Evolutionary conservation across 2,797 vertebrate species (phyloP).

Genomic region (Hemitrygon akajei): DNA sequence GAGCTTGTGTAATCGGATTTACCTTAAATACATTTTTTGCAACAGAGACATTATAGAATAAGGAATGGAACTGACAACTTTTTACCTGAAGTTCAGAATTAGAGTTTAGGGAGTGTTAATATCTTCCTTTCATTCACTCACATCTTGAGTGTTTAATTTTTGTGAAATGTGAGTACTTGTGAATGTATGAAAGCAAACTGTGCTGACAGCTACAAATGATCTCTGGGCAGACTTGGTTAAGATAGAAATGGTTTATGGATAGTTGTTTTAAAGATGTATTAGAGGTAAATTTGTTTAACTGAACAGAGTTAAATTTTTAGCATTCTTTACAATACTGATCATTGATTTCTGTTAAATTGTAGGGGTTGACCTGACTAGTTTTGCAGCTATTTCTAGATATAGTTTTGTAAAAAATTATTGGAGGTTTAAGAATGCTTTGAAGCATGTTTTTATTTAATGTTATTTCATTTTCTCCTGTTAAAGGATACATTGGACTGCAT

Average conservation of each 20-base stretch:
- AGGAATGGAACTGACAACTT: neutral
- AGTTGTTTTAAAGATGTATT: neutral
- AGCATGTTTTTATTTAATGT: conserved; percentile 21
- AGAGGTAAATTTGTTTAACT: neutral
- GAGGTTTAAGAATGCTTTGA: neutral
- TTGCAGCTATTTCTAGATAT: conserved; percentile 52
- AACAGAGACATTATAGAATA: neutral
- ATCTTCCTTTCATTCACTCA: neutral
- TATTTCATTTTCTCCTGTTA: conserved; percentile 50
- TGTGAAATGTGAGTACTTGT: neutral
- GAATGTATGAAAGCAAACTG: neutral
- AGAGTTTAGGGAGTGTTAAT: neutral
- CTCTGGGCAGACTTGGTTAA: neutral
- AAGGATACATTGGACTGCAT: conserved; percentile 95
- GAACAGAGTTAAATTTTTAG: neutral
- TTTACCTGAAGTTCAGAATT: neutral
- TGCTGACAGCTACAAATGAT: neutral
- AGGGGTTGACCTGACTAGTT: conserved; percentile 70
- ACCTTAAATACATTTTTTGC: no score
- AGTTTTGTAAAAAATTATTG: neutral
- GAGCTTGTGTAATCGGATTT: no score
- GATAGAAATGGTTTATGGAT: neutral
- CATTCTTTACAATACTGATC: neutral
- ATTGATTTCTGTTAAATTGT: conserved; percentile 56
- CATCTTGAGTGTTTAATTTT: neutral